Percentiles rank a stretch among this genome's conserved stretches.
Conservation (phyloP, 2,888 invertebrate genomes). For the Eumerus sabulonum region DNA sequence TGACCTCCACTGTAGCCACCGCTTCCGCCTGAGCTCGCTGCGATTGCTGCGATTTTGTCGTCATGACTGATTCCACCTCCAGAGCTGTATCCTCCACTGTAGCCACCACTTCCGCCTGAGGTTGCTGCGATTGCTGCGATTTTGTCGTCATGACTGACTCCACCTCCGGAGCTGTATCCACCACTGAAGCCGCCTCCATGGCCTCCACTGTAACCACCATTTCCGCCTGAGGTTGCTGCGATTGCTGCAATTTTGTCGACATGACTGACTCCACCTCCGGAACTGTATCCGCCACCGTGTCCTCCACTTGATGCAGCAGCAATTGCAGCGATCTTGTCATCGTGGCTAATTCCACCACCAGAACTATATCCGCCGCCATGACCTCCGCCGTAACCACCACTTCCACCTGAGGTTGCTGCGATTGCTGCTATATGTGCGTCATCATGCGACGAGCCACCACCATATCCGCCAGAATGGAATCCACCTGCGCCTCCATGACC, state of each 20-base stretch:
- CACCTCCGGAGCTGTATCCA: constrained; percentile 34
- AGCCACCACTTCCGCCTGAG: constrained; percentile 9
- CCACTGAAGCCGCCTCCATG: constrained; percentile 27
- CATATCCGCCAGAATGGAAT: constrained; percentile 17
- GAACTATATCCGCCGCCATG: constrained; percentile 32
- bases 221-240: constrained; percentile 26
- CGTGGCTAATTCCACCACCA: too few relatives aligned
- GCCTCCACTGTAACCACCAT: constrained; percentile 11
- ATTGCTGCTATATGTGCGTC: constrained; percentile 34
- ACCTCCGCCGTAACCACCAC: constrained; percentile 21
- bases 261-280: constrained; percentile 51
- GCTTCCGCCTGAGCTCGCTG: too few relatives aligned
- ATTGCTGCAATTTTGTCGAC: constrained; percentile 44
- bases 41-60: constrained; percentile 42
- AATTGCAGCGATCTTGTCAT: too few relatives aligned
- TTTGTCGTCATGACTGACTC: constrained; percentile 43
- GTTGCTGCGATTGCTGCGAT: constrained; percentile 48
- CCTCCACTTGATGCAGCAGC: constrained; percentile 25
- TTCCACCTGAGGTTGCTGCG: constrained; percentile 42
- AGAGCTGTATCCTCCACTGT: constrained; percentile 1
- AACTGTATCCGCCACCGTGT: not conserved
- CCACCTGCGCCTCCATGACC: constrained; percentile 32
- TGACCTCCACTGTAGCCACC: constrained; percentile 42
- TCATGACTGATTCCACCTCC: constrained; percentile 42
- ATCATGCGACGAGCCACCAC: constrained; percentile 41